These are phyloP conservation scores for Coptodon rendalli DNA, from an alignment of 2,113 vertebrate genomes.

Conservation along the genomic window DNA sequence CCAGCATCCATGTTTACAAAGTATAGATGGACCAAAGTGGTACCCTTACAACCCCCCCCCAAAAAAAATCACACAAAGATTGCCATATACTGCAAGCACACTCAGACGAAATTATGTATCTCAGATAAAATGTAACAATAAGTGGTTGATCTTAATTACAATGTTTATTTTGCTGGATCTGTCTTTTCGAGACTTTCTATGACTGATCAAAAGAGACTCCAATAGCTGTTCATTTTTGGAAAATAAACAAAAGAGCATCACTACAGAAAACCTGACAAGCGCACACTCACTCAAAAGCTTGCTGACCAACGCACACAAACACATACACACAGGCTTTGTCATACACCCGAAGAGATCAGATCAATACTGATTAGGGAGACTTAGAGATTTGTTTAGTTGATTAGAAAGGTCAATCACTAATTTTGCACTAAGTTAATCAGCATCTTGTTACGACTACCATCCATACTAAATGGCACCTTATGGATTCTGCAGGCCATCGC, in stretches of 20 bases:
- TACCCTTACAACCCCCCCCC: neutral
- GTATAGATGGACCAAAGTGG: neutral
- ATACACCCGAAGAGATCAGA: conserved; percentile 61
- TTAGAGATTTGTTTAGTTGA: conserved; percentile 81
- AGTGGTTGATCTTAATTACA: neutral
- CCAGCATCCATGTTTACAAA: neutral
- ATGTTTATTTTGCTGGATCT: neutral
- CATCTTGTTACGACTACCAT: conserved; percentile 71
- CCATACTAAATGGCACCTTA: conserved; percentile 73
- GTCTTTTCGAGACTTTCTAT: neutral
- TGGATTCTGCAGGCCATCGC: conserved; percentile 57
- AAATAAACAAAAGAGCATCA: neutral
- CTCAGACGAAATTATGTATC: neutral
- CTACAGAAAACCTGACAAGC: neutral
- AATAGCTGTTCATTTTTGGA: neutral
- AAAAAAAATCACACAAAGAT: neutral
- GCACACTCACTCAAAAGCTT: neutral
- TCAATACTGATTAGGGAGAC: conserved; percentile 80
- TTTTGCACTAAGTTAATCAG: conserved; percentile 83
- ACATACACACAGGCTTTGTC: conserved; percentile 33
- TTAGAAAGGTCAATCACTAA: conserved; percentile 84
- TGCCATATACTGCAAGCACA: neutral
- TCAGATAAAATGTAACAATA: neutral
- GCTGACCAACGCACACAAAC: neutral
- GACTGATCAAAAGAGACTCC: neutral